Conservation (phyloP, 1,140 invertebrate species). For the Sitobion miscanthi region DNA sequence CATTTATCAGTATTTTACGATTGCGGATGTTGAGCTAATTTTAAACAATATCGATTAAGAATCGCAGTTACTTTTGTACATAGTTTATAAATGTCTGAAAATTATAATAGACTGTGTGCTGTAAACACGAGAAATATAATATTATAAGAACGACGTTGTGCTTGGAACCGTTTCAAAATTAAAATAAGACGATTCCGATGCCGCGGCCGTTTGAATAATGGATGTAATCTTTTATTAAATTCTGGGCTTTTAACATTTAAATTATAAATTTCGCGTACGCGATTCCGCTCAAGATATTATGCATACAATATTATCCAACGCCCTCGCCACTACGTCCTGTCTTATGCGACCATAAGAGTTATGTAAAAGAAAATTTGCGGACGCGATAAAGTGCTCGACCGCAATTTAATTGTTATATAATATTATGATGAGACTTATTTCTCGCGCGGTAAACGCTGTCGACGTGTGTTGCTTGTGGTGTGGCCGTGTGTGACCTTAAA, state of each 20-base stretch:
- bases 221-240: not conserved
- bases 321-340: not conserved
- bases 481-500: not conserved
- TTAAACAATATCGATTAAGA: not conserved
- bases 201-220: not conserved
- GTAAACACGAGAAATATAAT: not conserved
- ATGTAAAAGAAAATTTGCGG: not conserved
- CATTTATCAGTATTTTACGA: not conserved
- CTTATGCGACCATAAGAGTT: not conserved
- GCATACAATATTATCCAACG: no score
- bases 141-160: not conserved
- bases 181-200: not conserved
- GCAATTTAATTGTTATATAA: not conserved
- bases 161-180: conserved; percentile 27
- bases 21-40: conserved; percentile 4
- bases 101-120: not conserved
- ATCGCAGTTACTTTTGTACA: not conserved
- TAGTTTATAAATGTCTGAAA: not conserved
- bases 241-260: conserved; percentile 4
- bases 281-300: not conserved
- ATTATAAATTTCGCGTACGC: not conserved
- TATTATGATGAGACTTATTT: not conserved
- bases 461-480: not conserved
- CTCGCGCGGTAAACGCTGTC: not conserved
- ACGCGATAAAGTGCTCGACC: not conserved